phyloP scores from a whole-genome alignment of 2,888 invertebrate genomes.

The Hymenopus coronatus region DNA sequence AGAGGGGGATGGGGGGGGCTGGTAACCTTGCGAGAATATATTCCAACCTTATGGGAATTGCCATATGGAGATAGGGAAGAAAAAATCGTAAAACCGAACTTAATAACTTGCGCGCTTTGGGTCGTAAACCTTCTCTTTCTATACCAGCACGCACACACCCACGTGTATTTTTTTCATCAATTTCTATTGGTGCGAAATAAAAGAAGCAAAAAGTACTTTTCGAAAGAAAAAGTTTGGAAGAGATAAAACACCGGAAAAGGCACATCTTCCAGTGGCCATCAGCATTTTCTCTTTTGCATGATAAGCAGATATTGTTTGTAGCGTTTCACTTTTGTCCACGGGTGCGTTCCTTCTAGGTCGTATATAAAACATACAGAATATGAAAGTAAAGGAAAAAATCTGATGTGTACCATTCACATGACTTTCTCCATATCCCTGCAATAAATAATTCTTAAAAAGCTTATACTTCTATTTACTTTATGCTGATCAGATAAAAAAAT shows the following conservation, averaged over 20 bases:
- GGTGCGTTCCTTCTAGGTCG: neutral
- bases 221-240: neutral
- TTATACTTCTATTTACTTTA: too few relatives aligned
- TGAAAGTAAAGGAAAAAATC: too few relatives aligned
- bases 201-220: neutral
- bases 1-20: neutral
- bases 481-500: too few relatives aligned
- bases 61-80: neutral
- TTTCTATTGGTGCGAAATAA: neutral
- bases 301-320: neutral
- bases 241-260: neutral
- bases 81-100: neutral
- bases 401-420: too few relatives aligned
- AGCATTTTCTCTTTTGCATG: neutral
- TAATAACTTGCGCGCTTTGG: neutral
- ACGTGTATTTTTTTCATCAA: neutral
- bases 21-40: neutral
- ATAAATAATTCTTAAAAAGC: too few relatives aligned
- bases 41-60: neutral
- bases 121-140: neutral
- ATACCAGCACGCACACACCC: neutral
- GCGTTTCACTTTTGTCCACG: neutral
- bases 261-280: neutral
- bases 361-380: neutral
- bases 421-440: too few relatives aligned